Evolutionary conservation across 2,113 vertebrate genomes (phyloP), one percentile per base, ranked within the genome.

Genomic region (Ammospiza nelsoni): DNA sequence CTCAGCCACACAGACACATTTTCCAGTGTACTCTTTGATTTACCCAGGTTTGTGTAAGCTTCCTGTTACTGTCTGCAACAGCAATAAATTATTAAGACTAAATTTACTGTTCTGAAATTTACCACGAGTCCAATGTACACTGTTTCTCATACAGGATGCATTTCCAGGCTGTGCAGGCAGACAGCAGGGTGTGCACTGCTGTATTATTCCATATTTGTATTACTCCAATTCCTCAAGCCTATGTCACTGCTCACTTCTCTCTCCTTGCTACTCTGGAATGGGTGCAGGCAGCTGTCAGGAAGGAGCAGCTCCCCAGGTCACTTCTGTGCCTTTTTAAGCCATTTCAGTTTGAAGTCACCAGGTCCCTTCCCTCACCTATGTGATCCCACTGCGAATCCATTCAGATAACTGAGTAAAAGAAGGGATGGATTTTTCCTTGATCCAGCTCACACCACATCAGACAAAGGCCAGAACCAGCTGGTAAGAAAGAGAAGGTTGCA

Each of bases 101-200:
- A 83, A 37, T 75, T 65, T 85, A 27, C 23, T 79, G 33, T 37
- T 29, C 33, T 68, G 71, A 95, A 51, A 49, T 62, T 37, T 59
- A 55, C 7, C 21, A 2, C 0, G 2, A 77, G 23, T 48, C 49
- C 6, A 33, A 7, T 16, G 8, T 9, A 49, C 10, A 68, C 5
- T 11, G 11, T 43, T 76, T 37, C 69, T 83, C 35, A 35, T 14
- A 63, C 55, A 72, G 18, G 25, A 72, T 44, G 28, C 3, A 14
- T 24, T 79, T 44, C 2, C 3, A 58, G 62, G 48, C 37, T 4
- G 35, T 33, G 21, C 37, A 54, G 71, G 61, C n/a, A 66, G 61
- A 41, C 5, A 74, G 52, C 23, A 62, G 43, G 1, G 11, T 3
- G 8, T 37, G 48, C 39, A 54, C 21, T 67, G 25, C 57, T 83